A percentile compares a stretch with the other conserved stretches of the same genome.
Evolutionary conservation across 2,113 vertebrate genomes (phyloP).

Genomic region (Rhinolophus sinicus): DNA sequence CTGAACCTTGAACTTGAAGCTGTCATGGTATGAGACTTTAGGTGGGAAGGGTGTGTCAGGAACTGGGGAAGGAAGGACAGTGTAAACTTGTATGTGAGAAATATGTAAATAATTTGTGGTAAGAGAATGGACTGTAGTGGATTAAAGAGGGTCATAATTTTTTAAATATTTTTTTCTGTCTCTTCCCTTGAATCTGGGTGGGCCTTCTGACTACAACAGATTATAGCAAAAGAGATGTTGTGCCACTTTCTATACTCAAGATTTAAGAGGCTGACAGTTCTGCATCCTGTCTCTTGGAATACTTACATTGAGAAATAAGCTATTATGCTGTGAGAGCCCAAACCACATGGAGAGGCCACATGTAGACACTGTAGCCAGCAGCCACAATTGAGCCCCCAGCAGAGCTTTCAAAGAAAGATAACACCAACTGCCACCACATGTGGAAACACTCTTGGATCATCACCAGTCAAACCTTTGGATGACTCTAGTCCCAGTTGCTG

Average conservation of each 20-base stretch:
- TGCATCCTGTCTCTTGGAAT: background rate
- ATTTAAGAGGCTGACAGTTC: background rate
- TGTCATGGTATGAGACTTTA: background rate
- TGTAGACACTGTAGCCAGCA: background rate
- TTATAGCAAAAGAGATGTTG: background rate
- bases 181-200: background rate
- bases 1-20: background rate
- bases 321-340: background rate
- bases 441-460: background rate
- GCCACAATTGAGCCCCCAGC: background rate
- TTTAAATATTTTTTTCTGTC: background rate
- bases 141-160: background rate
- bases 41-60: background rate
- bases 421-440: fast-evolving
- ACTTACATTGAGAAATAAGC: background rate
- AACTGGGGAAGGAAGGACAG: too few species aligned
- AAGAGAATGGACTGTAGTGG: background rate
- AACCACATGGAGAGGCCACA: background rate
- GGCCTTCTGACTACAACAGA: background rate
- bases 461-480: background rate
- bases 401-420: background rate
- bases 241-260: background rate
- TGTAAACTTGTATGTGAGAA: background rate
- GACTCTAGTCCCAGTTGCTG: background rate
- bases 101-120: background rate